These are phyloP conservation scores for Falcaria lacertinaria DNA, from an alignment of 2,888 invertebrate species.

Conservation along the genomic window DNA sequence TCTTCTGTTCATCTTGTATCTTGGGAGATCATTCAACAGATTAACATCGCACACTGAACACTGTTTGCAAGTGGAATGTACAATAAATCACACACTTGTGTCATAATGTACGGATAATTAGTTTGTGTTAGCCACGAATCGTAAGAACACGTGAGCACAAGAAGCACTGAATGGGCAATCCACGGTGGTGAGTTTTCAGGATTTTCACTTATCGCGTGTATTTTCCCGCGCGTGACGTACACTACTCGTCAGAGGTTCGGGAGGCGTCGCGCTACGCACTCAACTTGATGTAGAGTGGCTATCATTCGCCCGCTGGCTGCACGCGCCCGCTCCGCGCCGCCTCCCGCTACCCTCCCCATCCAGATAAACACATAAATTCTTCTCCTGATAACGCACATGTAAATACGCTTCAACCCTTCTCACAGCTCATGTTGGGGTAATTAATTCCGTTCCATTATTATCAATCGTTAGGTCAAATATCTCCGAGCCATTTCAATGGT, in stretches of 20 bases:
- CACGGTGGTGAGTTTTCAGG: conserved; percentile 3
- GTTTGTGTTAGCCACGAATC: too few species aligned
- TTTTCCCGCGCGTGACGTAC: conserved; percentile 27
- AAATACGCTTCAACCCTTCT: conserved; percentile 1
- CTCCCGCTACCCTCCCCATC: conserved; percentile 40
- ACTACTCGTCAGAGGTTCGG: conserved; percentile 19
- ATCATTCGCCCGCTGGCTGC: conserved; percentile 36
- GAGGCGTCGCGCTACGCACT: conserved; percentile 59
- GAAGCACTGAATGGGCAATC: not conserved
- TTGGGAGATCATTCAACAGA: conserved; percentile 12
- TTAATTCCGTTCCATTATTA: not conserved
- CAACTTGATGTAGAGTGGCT: conserved; percentile 54
- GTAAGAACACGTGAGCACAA: too few species aligned
- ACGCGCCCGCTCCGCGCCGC: conserved; percentile 33
- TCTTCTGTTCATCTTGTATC: conserved; percentile 41
- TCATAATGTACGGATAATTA: not conserved
- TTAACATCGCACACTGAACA: conserved; percentile 1
- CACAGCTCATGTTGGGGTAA: not conserved
- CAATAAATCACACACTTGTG: not conserved
- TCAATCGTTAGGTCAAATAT: too few species aligned
- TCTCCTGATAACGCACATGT: conserved; percentile 1
- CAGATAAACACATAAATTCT: conserved; percentile 21
- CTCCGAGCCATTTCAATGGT: too few species aligned
- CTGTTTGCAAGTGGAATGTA: not conserved
- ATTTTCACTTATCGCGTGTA: conserved; percentile 4